Base-by-base conservation (phyloP, 2,113 vertebrate species). In the Xyrauchen texanus region DNA sequence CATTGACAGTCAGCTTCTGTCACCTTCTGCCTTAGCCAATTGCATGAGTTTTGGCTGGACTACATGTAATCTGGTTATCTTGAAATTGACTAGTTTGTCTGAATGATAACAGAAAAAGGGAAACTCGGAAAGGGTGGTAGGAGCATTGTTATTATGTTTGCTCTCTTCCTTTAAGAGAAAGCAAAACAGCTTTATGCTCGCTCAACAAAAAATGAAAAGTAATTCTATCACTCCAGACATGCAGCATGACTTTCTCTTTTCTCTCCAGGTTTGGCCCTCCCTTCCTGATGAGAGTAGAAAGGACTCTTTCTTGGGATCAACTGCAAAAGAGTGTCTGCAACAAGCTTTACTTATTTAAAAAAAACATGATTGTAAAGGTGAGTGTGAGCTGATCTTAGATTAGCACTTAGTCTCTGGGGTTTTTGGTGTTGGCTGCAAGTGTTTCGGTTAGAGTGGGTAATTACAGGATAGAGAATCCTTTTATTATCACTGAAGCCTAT, bases 201-300 rank as follows among this genome's bases (percentile, higher is more conserved):
- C 21, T 34, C 21, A 34, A 3, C 21, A 34, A 34, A 34, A 34
- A 34, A 34, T 1, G 21, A 34, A 34, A 34, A 34, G 21, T 34
- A 34, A 34, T 34, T 34, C 1, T 34, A 34, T 34, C 21, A 34
- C 21, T 34, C 21, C 21, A 34, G 21, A 34, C 21, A 34, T 34
- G 21, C 21, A 34, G 21, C 21, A 34, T 47, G 15, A 0, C 63
- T 70, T 16, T 49, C 58, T 21, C 6, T 78, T 47, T 15, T 60
- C 8, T 60, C 21, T 65, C 42, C n/a, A 98, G 97, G 86, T 98
- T 98, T 0, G 96, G 96, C 5, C 96, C 96, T 0, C 96, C 96
- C 0, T 93, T 98, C 76, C 83, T 96, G 85, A 87, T 96, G 81
- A 81, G 85, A 34, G 96, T 97, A 86, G 96, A 97, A 84, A 92